Evolutionary conservation across 2,797 vertebrate species (phyloP), one percentile per base, ranked within the genome.

Genomic region (Mastacembelus armatus): DNA sequence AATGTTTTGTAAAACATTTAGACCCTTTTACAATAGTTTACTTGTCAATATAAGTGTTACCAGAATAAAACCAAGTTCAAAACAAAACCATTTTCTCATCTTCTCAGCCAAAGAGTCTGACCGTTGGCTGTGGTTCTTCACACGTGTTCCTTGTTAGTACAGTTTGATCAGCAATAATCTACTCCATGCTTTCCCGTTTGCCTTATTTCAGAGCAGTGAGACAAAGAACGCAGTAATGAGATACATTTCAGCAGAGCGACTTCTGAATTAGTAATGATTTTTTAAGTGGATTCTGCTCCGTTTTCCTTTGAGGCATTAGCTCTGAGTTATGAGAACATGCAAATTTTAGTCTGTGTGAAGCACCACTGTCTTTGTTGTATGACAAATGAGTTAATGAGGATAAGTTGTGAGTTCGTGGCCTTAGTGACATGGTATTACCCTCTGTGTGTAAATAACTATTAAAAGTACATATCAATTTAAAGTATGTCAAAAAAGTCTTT

Each of bases 181-280:
- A 32, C 45, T n/a, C 42, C 29, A 22, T 66, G 73, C 66, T 56
- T 83, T 67, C 69, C 62, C 62, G 55, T 80, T 83, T 73, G 58
- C 59, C 49, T 77, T 47, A 42, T 80, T 51, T 43, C 52, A 40
- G 38, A 71, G 78, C 66, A 68, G 74, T 11, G n/a, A 76, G 55
- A 87, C 69, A 77, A 82, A 77, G 78, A 75, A 66, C 61, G 57
- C 30, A 36, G 43, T 85, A 83, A 87, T 87, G 76, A 77, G 82
- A 87, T 82, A 55, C 55, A 59, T 88, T 87, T 84, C 81, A 84
- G 57, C 32, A 36, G 67, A 79, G 63, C 75, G 77, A 68, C 72
- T 74, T 52, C 75, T 89, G 86, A 90, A 90, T 91, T 77, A 88
- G 81, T 88, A 71, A 92, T 90, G 85, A 85, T 78, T 82, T 67